Evolutionary conservation across 2,888 invertebrate species (phyloP), one percentile per base, ranked within the genome.

Genomic region (Poecilobothrus nobilitatus): DNA sequence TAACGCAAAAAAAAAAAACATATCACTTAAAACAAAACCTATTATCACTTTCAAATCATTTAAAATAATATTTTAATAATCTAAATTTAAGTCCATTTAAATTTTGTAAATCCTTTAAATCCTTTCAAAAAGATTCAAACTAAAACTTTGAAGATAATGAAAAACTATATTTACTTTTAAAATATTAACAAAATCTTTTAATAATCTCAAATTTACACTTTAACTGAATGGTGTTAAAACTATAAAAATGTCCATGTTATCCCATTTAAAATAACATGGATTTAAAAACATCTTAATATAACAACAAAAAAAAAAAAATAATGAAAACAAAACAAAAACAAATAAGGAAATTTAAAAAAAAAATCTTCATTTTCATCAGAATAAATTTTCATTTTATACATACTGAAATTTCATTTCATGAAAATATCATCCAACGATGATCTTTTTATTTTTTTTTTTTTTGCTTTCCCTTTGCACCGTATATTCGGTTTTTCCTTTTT

Each of bases 151-250:
- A 27, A 27, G 27, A 27, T 27, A 4, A 27, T 4, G 27, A 27
- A 27, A n/a, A 27, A 27, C 27, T 27, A 27, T 27, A 27, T 27
- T 27, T 27, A 27, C 27, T 27, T 27, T 27, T 27, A 27, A 27
- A 27, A 27, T 27, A 12, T 37, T 37, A 37, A 37, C 12, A 37
- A 37, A 7, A 37, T 37, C 53, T 53, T 53, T 18, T 53, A 53
- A 53, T 53, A 53, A 18, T 53, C 53, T n/a, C 53, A 53, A 53
- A 53, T 53, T 53, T 18, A 53, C 53, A 53, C 53, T 53, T 53
- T 53, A 53, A 18, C 15, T 12, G 15, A 6, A 53, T 53, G 18
- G 53, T 53, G 53, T 53, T 53, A 18, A 53, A 53, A n/a, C 53
- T 9, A 53, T 53, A 53, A 53, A 53, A 53, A 53, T 53, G 53